These are phyloP conservation scores for Caenorhabditis macrosperma DNA, from an alignment of 2,888 invertebrate genomes.

Conservation along the genomic window DNA sequence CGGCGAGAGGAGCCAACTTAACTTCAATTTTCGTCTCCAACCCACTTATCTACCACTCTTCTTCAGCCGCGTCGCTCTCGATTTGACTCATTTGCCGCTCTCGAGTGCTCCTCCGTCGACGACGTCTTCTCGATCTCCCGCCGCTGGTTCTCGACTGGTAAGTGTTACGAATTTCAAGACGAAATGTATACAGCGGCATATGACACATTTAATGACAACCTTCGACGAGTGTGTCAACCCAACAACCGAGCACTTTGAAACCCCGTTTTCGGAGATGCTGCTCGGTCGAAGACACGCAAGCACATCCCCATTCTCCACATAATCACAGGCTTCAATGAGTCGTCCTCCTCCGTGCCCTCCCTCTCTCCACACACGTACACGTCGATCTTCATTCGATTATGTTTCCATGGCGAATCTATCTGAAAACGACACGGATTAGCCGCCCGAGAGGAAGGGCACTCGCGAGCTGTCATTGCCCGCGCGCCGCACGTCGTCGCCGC, in stretches of 20 bases:
- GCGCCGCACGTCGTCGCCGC: not conserved
- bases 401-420: conserved; percentile 56
- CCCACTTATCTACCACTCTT: conserved; percentile 37
- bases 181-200: too few species aligned
- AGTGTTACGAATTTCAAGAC: conserved; percentile 6
- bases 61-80: not conserved
- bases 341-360: not conserved
- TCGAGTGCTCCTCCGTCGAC: conserved; percentile 12
- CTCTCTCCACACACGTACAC: not conserved
- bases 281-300: too few species aligned
- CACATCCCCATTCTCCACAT: not conserved
- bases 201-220: too few species aligned
- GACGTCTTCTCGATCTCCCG: conserved; percentile 13
- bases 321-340: conserved; percentile 17
- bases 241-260: too few species aligned
- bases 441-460: conserved; percentile 13
- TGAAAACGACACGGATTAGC: conserved; percentile 34
- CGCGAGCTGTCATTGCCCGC: conserved; percentile 25
- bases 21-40: conserved; percentile 43
- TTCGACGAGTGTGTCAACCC: too few species aligned
- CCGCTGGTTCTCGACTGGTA: conserved; percentile 7
- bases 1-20: conserved; percentile 13
- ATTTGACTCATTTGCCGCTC: conserved; percentile 28
- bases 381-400: conserved; percentile 52
- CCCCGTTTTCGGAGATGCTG: too few species aligned